Evolutionary conservation across 2,888 invertebrate species (phyloP).

Genomic region (Chrysolina haemoptera): DNA sequence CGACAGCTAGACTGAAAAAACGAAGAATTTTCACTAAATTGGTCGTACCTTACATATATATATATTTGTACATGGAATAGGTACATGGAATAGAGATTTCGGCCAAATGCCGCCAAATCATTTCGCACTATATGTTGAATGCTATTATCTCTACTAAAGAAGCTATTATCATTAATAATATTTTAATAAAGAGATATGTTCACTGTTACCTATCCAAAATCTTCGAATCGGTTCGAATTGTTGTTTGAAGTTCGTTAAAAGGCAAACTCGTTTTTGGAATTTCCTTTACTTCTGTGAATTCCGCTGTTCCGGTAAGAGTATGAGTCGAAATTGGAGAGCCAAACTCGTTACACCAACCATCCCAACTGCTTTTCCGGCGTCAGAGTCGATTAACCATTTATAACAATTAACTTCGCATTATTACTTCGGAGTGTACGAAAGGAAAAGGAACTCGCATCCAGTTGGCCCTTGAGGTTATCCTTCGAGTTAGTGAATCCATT

Average conservation of each 20-base stretch:
- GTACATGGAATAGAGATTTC: no score
- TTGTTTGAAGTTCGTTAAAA: background rate
- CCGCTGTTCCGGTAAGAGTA: background rate
- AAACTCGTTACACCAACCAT: slow-evolving; percentile 14
- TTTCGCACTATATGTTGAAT: no score
- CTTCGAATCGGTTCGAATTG: no score
- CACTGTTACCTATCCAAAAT: no score
- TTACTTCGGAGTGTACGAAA: slow-evolving; percentile 26
- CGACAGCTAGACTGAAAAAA: no score
- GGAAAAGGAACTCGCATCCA: slow-evolving; percentile 12
- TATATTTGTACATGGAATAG: no score
- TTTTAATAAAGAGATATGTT: no score
- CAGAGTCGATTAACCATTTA: slow-evolving; percentile 35
- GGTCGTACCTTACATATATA: no score
- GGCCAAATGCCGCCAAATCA: no score
- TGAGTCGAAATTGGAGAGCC: slow-evolving; percentile 7
- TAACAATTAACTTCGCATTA: slow-evolving; percentile 43
- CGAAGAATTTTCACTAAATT: no score
- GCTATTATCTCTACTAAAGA: no score
- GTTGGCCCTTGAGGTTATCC: slow-evolving; percentile 2
- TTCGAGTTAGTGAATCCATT: slow-evolving; percentile 14
- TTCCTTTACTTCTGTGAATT: background rate
- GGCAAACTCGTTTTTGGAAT: background rate
- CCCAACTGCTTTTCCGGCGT: slow-evolving; percentile 23
- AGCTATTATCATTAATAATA: no score